Evolutionary conservation across 1,140 invertebrate species (phyloP), one percentile per base, ranked within the genome.

Genomic region (Ceratina japonica): DNA sequence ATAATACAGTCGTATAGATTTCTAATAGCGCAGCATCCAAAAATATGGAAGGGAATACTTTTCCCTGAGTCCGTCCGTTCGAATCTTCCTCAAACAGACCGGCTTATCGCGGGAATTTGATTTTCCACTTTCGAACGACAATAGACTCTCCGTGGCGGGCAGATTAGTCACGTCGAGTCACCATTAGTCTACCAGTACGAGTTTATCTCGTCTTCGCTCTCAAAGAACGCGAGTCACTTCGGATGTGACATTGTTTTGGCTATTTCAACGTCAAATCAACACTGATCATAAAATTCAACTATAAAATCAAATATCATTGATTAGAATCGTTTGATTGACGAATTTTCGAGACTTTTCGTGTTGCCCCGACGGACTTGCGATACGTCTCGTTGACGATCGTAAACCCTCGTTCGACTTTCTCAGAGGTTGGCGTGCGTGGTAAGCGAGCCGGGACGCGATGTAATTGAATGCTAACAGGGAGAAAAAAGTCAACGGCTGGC

Each of bases 41-140:
- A 16, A 2, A 18, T 10, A 22, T 0, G 5, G 2, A 13, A 16
- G 12, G 15, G 52, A 52, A 31, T 58, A 52, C 31, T 12, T 13
- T 56, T 52, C 15, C 5, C 3, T 13, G 51, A 44, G 20, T 20
- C 22, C 22, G 10, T 16, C 72, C 44, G n/a, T 8, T 80, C 71
- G 69, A 44, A 75, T 76, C 65, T 73, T 72, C n/a, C 24, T 68
- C 71, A 3, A n/a, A 37, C 74, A 22, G 24, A 66, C 62, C 31
- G 52, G 37, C 54, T 75, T 72, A 66, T 51, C 56, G 24, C 18
- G 49, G 49, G 68, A 73, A 80, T 37, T 66, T 68, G 76, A 49
- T 61, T 80, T 66, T 75, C 54, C 44, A 59, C 75, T 56, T 54
- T 52, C 22, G 13, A 12, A n/a, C 20, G 20, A 27, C 20, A 7